Conservation (phyloP, 2,888 invertebrate species). For the Cryptosula pallasiana region DNA sequence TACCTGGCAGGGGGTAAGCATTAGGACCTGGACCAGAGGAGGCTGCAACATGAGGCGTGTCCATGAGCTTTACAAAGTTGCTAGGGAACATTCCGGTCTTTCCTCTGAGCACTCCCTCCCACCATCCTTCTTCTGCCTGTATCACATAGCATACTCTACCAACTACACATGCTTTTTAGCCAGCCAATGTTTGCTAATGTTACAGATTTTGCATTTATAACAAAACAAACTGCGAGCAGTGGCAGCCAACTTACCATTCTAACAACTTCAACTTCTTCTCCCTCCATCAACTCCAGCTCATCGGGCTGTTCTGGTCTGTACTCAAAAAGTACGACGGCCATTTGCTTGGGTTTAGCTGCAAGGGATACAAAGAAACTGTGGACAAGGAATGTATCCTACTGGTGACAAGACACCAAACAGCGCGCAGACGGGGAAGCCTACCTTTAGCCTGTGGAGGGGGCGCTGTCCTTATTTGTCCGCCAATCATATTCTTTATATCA, state of each 20-base stretch:
- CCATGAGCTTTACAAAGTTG: conserved; percentile 74
- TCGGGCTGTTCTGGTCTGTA: conserved; percentile 90
- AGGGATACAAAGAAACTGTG: too few relatives aligned
- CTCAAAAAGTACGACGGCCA: conserved; percentile 32
- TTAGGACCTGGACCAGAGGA: neutral
- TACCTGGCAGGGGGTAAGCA: neutral
- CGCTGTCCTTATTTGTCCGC: neutral
- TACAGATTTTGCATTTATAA: too few relatives aligned
- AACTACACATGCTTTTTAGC: too few relatives aligned
- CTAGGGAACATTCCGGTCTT: conserved; percentile 89
- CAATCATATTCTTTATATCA: neutral
- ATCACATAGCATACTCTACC: conserved; percentile 27
- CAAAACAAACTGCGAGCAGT: too few relatives aligned
- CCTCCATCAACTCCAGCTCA: conserved; percentile 78
- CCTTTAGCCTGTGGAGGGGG: neutral
- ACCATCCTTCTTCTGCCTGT: conserved; percentile 60
- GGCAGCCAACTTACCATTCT: conserved; percentile 62
- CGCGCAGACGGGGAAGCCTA: neutral
- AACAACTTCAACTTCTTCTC: conserved; percentile 82
- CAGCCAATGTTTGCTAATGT: too few relatives aligned
- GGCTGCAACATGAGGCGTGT: conserved; percentile 28
- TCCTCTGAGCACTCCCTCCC: conserved; percentile 72
- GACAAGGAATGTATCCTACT: neutral
- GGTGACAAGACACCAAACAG: neutral
- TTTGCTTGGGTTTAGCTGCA: neutral